These are phyloP conservation scores for Yasuhikotakia modesta DNA, from an alignment of 2,797 vertebrate genomes.

Conservation along the genomic window DNA sequence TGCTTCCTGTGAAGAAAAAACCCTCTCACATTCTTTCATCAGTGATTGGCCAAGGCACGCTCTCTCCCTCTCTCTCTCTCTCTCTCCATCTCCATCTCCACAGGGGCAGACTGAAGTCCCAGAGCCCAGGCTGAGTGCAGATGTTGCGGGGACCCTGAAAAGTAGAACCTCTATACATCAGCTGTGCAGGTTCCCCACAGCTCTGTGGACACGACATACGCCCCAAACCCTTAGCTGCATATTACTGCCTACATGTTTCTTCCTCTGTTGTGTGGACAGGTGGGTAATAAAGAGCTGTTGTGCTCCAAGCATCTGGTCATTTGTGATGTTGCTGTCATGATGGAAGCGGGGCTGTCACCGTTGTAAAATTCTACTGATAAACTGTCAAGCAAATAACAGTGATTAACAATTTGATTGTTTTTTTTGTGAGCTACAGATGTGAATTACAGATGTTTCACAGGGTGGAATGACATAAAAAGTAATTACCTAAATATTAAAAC, in stretches of 20 bases:
- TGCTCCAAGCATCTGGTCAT: background rate
- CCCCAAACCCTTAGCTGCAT: slow-evolving; percentile 26
- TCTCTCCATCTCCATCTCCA: slow-evolving; percentile 13
- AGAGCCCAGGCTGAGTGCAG: slow-evolving; percentile 35
- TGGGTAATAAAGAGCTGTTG: slow-evolving; percentile 20
- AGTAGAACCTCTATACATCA: slow-evolving; percentile 26
- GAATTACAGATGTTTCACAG: background rate
- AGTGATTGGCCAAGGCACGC: background rate
- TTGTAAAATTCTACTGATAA: background rate
- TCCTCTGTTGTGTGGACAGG: background rate
- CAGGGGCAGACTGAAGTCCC: slow-evolving; percentile 26
- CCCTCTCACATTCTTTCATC: background rate
- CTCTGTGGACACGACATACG: slow-evolving; percentile 5
- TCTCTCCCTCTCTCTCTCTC: slow-evolving; percentile 29
- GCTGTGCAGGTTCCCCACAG: background rate
- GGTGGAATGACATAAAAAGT: background rate
- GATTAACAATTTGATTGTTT: background rate
- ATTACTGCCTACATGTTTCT: background rate
- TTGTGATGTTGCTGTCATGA: slow-evolving; percentile 5
- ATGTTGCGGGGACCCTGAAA: slow-evolving; percentile 28
- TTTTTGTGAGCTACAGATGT: background rate
- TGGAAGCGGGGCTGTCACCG: background rate
- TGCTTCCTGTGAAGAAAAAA: background rate
- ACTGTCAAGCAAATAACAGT: background rate
- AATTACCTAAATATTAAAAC: background rate